A percentile compares a stretch with the other conserved stretches of the same genome.
Evolutionary conservation across 2,797 vertebrate species (phyloP).

Genomic region (Syngnathus acus): DNA sequence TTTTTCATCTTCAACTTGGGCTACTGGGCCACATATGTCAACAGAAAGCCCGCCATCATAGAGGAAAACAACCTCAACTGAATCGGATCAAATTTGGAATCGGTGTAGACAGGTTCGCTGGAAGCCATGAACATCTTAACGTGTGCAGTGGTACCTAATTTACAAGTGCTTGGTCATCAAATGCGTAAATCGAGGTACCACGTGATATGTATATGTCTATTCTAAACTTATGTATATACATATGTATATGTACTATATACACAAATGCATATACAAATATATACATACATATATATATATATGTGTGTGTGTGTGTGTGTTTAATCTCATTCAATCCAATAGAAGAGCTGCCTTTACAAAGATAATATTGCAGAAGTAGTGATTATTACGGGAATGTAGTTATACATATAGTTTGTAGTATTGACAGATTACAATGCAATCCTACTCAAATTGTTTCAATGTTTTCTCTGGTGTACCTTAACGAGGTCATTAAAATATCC

Average conservation of each 20-base stretch:
- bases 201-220: no score
- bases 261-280: no score
- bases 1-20: slow-evolving; percentile 98
- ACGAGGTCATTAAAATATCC: background rate
- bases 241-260: no score
- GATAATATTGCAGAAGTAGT: background rate
- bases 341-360: background rate
- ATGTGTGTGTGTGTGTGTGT: background rate
- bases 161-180: no score
- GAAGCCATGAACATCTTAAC: slow-evolving; percentile 46
- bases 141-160: slow-evolving; percentile 13
- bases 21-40: slow-evolving; percentile 98
- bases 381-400: background rate
- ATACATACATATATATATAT: no score
- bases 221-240: no score
- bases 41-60: slow-evolving; percentile 90
- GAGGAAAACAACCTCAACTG: slow-evolving; percentile 88
- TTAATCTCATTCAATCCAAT: background rate
- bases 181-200: no score
- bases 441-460: background rate
- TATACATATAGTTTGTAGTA: background rate
- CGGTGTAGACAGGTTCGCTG: slow-evolving; percentile 38
- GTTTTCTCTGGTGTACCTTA: background rate
- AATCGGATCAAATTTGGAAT: slow-evolving; percentile 38
- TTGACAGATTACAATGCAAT: background rate